Percentiles rank a stretch among this genome's conserved stretches.
These are phyloP conservation scores for Trematocara stigmaticum DNA, from an alignment of 2,113 vertebrate genomes.

Conservation along the genomic window DNA sequence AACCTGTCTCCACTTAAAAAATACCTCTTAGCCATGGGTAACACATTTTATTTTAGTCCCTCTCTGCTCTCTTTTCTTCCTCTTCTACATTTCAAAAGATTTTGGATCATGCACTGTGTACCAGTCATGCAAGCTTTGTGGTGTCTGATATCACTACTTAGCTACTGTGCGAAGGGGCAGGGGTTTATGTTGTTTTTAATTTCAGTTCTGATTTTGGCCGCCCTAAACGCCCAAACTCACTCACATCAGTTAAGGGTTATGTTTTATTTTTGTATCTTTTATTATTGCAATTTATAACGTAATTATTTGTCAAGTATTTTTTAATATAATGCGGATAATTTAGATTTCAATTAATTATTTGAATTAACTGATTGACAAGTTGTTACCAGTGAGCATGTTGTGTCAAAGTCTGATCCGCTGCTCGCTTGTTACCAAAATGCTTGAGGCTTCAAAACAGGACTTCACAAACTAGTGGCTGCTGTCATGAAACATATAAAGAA, in stretches of 20 bases:
- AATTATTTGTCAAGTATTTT: rapidly evolving
- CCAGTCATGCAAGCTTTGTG: neutral
- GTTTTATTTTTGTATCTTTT: neutral
- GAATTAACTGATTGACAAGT: neutral
- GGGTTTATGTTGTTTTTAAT: neutral
- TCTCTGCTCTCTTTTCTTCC: neutral
- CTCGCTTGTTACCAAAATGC: neutral
- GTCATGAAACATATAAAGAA: neutral
- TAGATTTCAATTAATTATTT: neutral
- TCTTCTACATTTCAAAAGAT: neutral
- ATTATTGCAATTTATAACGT: neutral
- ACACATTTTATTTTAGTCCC: neutral
- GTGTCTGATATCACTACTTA: neutral
- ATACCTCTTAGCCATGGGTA: neutral
- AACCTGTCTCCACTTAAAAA: neutral
- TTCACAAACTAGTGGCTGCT: neutral
- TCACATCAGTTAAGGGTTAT: neutral
- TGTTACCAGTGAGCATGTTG: neutral
- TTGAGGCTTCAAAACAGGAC: neutral
- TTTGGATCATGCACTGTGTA: neutral
- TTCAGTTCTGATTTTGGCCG: neutral
- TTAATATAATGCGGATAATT: neutral
- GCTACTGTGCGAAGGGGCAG: neutral
- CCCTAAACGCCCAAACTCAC: neutral
- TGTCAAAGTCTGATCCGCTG: neutral